phyloP scores from a whole-genome alignment of 1,140 invertebrate genomes.

The Heliconius hermathena region DNA sequence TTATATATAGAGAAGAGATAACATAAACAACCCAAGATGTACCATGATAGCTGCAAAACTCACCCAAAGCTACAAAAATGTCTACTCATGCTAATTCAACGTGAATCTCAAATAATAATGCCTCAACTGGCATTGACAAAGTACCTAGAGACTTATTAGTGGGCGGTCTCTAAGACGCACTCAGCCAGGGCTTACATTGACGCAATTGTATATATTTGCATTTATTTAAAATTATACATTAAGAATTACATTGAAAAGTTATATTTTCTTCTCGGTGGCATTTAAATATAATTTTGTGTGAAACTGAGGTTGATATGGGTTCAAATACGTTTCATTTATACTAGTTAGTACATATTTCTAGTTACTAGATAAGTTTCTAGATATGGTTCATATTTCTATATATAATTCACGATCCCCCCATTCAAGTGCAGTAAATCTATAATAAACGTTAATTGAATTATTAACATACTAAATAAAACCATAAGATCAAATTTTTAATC shows the following conservation, averaged over 20 bases:
- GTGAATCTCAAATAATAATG: constrained; percentile 5
- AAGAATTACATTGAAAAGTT: not conserved
- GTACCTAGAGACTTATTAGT: constrained; percentile 28
- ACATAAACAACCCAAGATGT: no score
- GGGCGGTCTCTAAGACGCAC: constrained; percentile 18
- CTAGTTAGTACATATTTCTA: no score
- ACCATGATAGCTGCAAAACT: no score
- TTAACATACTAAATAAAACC: no score
- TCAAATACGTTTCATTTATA: no score
- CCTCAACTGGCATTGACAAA: constrained; percentile 19
- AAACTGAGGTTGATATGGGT: not conserved
- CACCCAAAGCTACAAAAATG: not conserved
- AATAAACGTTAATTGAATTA: no score
- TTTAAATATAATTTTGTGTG: not conserved
- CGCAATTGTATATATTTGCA: constrained; percentile 29
- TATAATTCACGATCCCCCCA: no score
- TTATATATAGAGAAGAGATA: no score
- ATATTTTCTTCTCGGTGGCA: not conserved
- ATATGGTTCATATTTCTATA: no score
- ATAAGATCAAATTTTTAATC: no score
- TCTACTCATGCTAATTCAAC: not conserved
- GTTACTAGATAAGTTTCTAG: no score
- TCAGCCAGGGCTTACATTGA: constrained; percentile 14
- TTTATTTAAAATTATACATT: constrained; percentile 12
- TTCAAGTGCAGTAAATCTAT: no score